Evolutionary conservation across 2,888 invertebrate genomes (phyloP).

Genomic region (Eupithecia tripunctaria): DNA sequence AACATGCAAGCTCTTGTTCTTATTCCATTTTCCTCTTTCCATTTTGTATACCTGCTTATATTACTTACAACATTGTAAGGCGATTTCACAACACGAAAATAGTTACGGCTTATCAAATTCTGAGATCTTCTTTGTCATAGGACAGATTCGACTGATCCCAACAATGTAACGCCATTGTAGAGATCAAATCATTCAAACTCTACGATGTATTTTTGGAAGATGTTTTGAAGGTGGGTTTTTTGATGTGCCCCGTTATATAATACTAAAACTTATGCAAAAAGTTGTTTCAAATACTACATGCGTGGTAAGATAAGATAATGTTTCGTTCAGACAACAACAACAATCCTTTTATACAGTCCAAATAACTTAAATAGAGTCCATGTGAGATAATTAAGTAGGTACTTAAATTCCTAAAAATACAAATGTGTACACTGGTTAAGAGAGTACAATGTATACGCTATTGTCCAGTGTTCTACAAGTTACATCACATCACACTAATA

Average conservation of each 20-base stretch:
- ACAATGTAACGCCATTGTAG: constrained; percentile 56
- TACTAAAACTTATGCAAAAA: background rate
- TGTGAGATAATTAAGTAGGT: no score
- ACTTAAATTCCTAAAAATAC: no score
- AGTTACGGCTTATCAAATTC: constrained; percentile 60
- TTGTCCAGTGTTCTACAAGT: no score
- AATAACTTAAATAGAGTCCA: no score
- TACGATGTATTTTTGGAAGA: background rate
- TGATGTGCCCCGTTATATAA: background rate
- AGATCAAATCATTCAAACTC: constrained; percentile 28
- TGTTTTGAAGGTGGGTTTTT: background rate
- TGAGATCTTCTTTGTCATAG: constrained; percentile 62
- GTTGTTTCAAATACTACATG: background rate
- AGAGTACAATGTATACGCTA: no score
- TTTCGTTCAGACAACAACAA: no score
- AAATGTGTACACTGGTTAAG: no score
- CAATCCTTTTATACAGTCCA: no score
- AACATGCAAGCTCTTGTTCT: constrained; percentile 20
- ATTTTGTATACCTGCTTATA: constrained; percentile 39
- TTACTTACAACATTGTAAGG: constrained; percentile 54
- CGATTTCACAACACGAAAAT: constrained; percentile 66
- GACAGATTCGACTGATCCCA: background rate
- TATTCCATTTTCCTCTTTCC: constrained; percentile 51
- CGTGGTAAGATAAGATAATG: no score
- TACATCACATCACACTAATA: no score